Evolutionary conservation across 2,113 vertebrate species (phyloP).

Genomic region (Mystacornis crossleyi): DNA sequence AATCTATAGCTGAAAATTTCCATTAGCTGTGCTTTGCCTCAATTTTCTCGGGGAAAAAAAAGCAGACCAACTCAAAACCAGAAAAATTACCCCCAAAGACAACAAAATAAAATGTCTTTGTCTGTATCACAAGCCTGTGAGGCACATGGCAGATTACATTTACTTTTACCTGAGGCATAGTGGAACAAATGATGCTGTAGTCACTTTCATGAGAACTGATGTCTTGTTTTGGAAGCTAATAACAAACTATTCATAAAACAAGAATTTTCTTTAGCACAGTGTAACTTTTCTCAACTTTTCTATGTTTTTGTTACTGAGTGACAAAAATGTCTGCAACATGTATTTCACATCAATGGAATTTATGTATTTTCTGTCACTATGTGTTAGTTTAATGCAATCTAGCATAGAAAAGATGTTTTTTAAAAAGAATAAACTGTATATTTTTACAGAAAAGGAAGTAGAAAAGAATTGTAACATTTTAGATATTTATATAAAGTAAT

Average conservation of each 20-base stretch:
- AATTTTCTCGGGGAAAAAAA: background rate
- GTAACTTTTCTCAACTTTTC: background rate
- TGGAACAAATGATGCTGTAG: background rate
- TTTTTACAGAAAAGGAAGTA: background rate
- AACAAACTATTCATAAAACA: background rate
- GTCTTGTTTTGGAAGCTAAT: slow-evolving; percentile 8
- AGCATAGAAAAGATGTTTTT: background rate
- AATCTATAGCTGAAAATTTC: background rate
- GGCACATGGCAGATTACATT: background rate
- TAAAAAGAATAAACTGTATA: background rate
- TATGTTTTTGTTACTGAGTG: background rate
- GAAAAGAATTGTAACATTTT: background rate
- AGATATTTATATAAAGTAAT: background rate
- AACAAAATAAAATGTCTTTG: background rate
- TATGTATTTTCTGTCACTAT: background rate
- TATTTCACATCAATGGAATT: background rate
- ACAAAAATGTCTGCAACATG: background rate
- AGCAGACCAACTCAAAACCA: background rate
- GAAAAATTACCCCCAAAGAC: background rate
- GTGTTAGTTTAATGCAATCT: background rate
- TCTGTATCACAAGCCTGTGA: background rate
- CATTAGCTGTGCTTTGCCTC: background rate
- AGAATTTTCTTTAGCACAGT: background rate
- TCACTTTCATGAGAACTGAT: background rate
- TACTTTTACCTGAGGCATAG: background rate